Base-by-base conservation (phyloP, 2,888 invertebrate genomes). In the Arge pagana region DNA sequence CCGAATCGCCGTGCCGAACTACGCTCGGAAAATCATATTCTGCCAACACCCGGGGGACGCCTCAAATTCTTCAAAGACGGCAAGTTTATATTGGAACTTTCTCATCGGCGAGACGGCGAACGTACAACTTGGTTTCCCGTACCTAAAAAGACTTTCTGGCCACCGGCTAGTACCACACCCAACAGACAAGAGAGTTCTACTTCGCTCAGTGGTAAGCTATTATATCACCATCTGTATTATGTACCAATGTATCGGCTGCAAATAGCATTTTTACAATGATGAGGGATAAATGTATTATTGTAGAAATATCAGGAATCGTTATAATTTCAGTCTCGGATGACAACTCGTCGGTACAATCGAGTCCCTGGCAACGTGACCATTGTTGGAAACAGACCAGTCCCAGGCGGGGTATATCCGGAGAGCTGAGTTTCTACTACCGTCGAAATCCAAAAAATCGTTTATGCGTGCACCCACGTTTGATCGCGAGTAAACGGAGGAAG, bases 321-420 rank as follows among this genome's bases (percentile, higher is more conserved):
- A 37, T 51, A 36, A 58, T 74, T 76, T 42, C 65, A 88, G 87
- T 89, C 79, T 91, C 92, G 69, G 93, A 93, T 81, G 93, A 93
- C 79, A 93, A 91, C 80, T 90, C 90, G 72, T 93, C 92, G 61
- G 85, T 93, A 73, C 91, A 92, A 77, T 92, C 92, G 63, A 93
- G 92, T 69, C 93, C 92, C 56, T 92, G 92, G 90, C 90, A 91
- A 79, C 84, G 92, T 65, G 92, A 93, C 78, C 91, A 91, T 79
- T 88, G 89, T 74, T 93, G 92, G 90, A 92, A 92, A 78, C 92
- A 92, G 78, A 80, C 85, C 59, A 81, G 84, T 61, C 92, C 92
- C 53, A 85, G 86, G 66, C 85, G 85, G 61, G 85, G 87, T 74
- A 80, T 86, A 60, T 87, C 88, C 72, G 85, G 84, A 72, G 87